Percentiles rank a stretch among this genome's conserved stretches.
phyloP scores from a whole-genome alignment of 1,140 invertebrate species.

The Alviniconcha marisindica region DNA sequence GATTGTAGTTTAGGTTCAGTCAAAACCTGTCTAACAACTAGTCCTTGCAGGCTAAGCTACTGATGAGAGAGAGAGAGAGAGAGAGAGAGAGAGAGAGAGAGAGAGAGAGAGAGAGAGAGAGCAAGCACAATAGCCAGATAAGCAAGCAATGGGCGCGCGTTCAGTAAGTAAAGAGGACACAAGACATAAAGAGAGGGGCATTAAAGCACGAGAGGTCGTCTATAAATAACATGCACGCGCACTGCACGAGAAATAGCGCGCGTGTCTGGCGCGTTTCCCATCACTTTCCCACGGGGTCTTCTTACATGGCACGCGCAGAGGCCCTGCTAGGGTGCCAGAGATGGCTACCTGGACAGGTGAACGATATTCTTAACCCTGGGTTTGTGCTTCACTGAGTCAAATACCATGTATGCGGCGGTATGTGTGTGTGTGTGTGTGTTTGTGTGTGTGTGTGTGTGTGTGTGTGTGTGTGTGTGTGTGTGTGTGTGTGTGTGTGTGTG shows the following conservation, averaged over 20 bases:
- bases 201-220: constrained; percentile 36
- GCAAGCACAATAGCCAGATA: neutral
- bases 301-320: constrained; percentile 39
- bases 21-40: too few species aligned
- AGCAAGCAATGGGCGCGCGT: neutral
- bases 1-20: too few species aligned
- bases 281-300: constrained; percentile 40
- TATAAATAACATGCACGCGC: constrained; percentile 41
- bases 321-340: constrained; percentile 19
- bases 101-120: neutral
- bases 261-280: constrained; percentile 43
- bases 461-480: too few species aligned
- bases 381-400: too few species aligned
- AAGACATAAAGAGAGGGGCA: constrained; percentile 1
- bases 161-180: constrained; percentile 12
- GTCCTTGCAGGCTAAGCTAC: too few species aligned
- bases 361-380: too few species aligned
- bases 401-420: too few species aligned
- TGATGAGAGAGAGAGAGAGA: constrained; percentile 5
- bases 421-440: too few species aligned
- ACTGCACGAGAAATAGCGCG: constrained; percentile 39
- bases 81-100: neutral
- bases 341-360: neutral
- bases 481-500: too few species aligned
- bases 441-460: too few species aligned